phyloP scores from a whole-genome alignment of 2,888 invertebrate genomes.

The Drosophila nr. fundita region DNA sequence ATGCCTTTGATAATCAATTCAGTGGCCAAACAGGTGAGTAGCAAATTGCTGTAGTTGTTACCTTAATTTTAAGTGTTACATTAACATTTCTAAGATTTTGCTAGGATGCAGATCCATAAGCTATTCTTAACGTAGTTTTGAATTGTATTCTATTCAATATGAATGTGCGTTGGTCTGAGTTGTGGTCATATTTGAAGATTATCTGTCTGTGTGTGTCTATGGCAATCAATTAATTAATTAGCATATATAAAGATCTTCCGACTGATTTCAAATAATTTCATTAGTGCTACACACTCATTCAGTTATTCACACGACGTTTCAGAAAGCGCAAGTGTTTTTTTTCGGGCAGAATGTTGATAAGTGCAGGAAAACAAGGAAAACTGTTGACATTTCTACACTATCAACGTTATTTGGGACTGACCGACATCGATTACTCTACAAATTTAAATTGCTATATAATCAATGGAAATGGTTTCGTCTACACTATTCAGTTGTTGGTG shows the following conservation, averaged over 20 bases:
- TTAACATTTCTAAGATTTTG: neutral
- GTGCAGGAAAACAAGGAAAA: too few relatives aligned
- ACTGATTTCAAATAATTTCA: neutral
- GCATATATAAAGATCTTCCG: neutral
- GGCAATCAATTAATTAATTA: neutral
- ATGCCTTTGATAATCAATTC: constrained; percentile 43
- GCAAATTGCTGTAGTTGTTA: neutral
- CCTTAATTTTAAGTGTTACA: neutral
- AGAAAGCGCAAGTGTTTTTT: neutral
- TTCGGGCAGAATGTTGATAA: constrained; percentile 10
- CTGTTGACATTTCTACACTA: constrained; percentile 24
- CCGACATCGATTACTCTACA: constrained; percentile 24
- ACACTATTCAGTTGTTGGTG: constrained; percentile 4
- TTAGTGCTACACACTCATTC: neutral
- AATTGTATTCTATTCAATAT: too few relatives aligned
- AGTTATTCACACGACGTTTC: constrained; percentile 1
- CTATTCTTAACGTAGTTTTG: too few relatives aligned
- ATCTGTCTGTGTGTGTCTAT: too few relatives aligned
- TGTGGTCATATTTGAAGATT: neutral
- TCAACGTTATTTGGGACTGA: constrained; percentile 31
- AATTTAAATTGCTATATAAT: constrained; percentile 4
- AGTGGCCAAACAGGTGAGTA: constrained; percentile 23
- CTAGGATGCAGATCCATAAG: too few relatives aligned
- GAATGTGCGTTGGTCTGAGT: neutral
- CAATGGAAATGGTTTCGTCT: constrained; percentile 10